Evolutionary conservation across 1,140 invertebrate species (phyloP).

Genomic region (Temnothorax longispinosus): DNA sequence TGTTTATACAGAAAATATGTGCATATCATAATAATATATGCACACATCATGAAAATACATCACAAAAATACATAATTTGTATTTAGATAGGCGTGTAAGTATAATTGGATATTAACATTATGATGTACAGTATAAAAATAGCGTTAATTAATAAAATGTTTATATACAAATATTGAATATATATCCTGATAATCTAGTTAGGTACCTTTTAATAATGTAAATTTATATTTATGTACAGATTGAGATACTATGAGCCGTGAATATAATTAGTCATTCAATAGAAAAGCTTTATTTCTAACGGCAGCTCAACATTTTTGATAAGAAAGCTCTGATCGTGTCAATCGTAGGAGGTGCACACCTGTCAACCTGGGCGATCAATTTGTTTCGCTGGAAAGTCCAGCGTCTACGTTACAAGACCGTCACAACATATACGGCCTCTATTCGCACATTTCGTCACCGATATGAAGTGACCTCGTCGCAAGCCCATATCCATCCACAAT

Average conservation of each 20-base stretch:
- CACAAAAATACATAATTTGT: not conserved
- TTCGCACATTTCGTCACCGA: not conserved
- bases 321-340: not conserved
- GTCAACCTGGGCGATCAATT: not conserved
- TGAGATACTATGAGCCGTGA: not conserved
- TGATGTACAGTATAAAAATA: not conserved
- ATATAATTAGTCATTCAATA: not conserved
- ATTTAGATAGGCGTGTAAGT: not conserved
- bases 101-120: not conserved
- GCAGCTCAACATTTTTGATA: not conserved
- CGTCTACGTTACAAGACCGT: slow-evolving; percentile 49
- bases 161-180: not conserved
- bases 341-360: not conserved
- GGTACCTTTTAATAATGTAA: not conserved
- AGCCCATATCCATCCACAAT: slow-evolving; percentile 42
- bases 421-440: slow-evolving; percentile 52
- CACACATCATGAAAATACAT: too few relatives aligned
- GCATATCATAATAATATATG: too few relatives aligned
- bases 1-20: not conserved
- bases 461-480: slow-evolving; percentile 65
- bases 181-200: not conserved
- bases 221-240: not conserved
- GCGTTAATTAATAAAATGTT: not conserved
- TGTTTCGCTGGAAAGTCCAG: not conserved
- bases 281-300: not conserved